Conservation (phyloP, 1,140 invertebrate genomes). For the Macrotrachela quadricornifera region DNA sequence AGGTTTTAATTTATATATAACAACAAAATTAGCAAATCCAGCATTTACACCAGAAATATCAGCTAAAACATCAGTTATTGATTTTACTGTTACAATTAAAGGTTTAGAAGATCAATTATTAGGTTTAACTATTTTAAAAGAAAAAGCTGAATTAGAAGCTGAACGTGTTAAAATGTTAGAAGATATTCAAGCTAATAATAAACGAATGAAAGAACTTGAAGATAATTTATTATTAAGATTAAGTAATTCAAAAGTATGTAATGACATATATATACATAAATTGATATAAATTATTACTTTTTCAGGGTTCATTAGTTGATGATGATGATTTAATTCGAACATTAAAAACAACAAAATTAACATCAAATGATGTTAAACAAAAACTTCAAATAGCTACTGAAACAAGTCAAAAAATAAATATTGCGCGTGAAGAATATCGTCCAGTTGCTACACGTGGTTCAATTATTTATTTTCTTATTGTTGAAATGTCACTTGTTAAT, state of each 20-base stretch:
- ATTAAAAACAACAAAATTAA: conserved; percentile 58
- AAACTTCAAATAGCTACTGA: conserved; percentile 70
- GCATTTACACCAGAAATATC: conserved; percentile 85
- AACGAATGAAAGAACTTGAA: conserved; percentile 81
- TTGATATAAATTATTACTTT: neutral
- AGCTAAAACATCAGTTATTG: conserved; percentile 82
- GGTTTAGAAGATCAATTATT: conserved; percentile 82
- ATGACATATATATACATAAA: neutral
- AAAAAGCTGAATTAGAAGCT: conserved; percentile 40
- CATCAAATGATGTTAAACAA: conserved; percentile 75
- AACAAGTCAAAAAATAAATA: conserved; percentile 75
- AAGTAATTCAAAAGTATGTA: conserved; percentile 53
- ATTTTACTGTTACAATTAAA: conserved; percentile 88
- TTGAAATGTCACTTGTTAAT: conserved; percentile 88
- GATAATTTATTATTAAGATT: conserved; percentile 65
- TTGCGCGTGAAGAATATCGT: conserved; percentile 75
- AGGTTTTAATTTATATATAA: conserved; percentile 82
- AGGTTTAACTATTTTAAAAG: conserved; percentile 76
- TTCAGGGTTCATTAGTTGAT: conserved; percentile 66
- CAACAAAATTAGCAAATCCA: conserved; percentile 81
- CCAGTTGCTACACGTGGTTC: conserved; percentile 76
- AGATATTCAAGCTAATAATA: conserved; percentile 71
- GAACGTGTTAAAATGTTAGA: conserved; percentile 80
- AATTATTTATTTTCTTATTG: conserved; percentile 81
- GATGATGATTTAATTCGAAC: conserved; percentile 82